phyloP scores from a whole-genome alignment of 2,113 vertebrate species.

The Corapipo altera region DNA sequence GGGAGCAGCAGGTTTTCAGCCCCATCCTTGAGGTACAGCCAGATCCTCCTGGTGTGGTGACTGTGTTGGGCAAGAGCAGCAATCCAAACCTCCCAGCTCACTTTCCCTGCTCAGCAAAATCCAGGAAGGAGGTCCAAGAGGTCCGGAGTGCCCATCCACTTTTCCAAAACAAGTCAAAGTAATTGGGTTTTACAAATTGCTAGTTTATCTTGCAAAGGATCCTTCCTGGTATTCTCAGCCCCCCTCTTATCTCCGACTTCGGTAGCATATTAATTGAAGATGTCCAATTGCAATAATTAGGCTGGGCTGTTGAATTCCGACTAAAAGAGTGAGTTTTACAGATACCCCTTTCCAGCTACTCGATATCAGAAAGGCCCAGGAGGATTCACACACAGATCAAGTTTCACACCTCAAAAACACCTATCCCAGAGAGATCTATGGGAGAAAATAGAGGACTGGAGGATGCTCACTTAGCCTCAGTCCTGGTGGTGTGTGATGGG shows the following conservation, averaged over 20 bases:
- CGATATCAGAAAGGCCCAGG: background rate
- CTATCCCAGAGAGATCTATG: background rate
- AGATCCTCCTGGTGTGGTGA: background rate
- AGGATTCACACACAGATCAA: background rate
- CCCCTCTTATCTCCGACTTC: background rate
- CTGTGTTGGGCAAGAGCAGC: background rate
- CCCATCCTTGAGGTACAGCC: background rate
- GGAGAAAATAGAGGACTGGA: background rate
- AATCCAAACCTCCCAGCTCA: background rate
- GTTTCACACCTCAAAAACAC: background rate
- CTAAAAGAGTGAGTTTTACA: background rate
- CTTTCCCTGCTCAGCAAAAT: background rate
- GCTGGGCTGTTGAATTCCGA: background rate
- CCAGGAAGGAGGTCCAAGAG: background rate
- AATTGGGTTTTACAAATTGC: background rate
- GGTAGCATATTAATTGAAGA: constrained; percentile 33
- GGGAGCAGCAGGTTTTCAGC: background rate
- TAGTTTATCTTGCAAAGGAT: background rate
- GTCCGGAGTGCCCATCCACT: background rate
- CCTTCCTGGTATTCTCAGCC: background rate
- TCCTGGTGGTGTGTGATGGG: background rate
- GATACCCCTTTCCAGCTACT: background rate
- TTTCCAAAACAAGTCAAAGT: background rate
- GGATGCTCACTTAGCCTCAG: background rate
- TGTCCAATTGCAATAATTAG: background rate